Base-by-base conservation (phyloP, 2,113 vertebrate genomes). In the Apeltes quadracus region DNA sequence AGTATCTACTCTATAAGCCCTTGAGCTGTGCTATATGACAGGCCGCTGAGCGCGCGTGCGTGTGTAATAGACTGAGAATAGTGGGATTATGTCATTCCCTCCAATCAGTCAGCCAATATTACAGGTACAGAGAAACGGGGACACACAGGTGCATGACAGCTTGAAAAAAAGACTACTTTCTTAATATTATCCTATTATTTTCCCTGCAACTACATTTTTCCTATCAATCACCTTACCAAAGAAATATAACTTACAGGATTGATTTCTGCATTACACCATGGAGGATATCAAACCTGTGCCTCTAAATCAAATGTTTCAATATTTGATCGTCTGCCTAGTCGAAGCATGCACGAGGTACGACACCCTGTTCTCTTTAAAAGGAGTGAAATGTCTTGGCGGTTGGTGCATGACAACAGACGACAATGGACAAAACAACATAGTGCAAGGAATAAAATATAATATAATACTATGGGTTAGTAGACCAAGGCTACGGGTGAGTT, bases 1-100 rank as follows among this genome's bases (percentile, higher is more conserved):
- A 79, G 64, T 10, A 80, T 61, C 48, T 58, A 64, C 69, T 83
- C 69, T 64, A 68, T 44, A 72, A 77, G 71, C 57, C 69, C 77
- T 71, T 70, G 68, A 79, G 68, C 67, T 81, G 46, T 67, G 72
- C 81, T 61, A 69, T 80, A 67, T 72, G 73, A 82, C 63, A 50
- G 57, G 41, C 41, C n/a, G 75, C 20, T 25, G 53, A 36, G 75
- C 22, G 43, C 51, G 53, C 56, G 27, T 43, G 56, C 34, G 48
- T 61, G n/a, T 44, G 44, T 46, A 72, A 82, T 5, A 72, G 70
- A 75, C 23, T 48, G n/a, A n/a, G n/a, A n/a, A n/a, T n/a, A n/a
- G n/a, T n/a, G n/a, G n/a, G n/a, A n/a, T n/a, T n/a, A n/a, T n/a
- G n/a, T n/a, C n/a, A n/a, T n/a, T n/a, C n/a, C n/a, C n/a, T n/a